A percentile compares a stretch with the other conserved stretches of the same genome.
Evolutionary conservation across 1,140 invertebrate genomes (phyloP).

Genomic region (Heliconius eleuchia): DNA sequence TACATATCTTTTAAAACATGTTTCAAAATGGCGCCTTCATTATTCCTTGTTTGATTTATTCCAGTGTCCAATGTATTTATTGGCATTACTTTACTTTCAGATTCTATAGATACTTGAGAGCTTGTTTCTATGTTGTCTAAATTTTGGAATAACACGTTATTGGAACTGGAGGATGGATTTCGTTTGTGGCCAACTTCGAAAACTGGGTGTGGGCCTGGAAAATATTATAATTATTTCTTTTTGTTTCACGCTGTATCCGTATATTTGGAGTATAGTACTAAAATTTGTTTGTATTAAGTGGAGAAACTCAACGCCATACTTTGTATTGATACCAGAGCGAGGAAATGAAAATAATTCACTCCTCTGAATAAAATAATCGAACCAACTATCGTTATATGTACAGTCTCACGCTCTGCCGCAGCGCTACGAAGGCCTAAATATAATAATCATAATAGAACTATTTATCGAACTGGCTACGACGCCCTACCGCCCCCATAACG

Average conservation of each 20-base stretch:
- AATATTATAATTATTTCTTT: neutral
- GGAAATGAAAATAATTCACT: no score
- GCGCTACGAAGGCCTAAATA: no score
- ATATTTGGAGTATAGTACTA: neutral
- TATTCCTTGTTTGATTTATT: constrained; percentile 74
- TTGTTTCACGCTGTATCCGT: neutral
- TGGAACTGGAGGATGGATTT: constrained; percentile 65
- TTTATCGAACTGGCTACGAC: no score
- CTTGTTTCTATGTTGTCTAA: constrained; percentile 58
- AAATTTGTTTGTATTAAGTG: neutral
- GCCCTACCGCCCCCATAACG: no score
- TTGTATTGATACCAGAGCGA: no score
- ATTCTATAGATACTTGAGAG: constrained; percentile 58
- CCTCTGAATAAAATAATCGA: no score
- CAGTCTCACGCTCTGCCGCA: no score
- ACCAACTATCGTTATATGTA: no score
- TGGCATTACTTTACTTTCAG: constrained; percentile 52
- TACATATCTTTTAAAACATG: constrained; percentile 77
- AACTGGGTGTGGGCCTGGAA: constrained; percentile 40
- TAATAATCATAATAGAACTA: no score
- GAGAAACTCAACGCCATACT: neutral
- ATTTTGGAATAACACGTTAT: constrained; percentile 69
- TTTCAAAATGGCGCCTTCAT: constrained; percentile 74
- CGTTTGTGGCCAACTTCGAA: constrained; percentile 56
- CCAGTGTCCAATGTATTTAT: constrained; percentile 64